phyloP scores from a whole-genome alignment of 2,797 vertebrate genomes.

The Gastrophryne carolinensis region DNA sequence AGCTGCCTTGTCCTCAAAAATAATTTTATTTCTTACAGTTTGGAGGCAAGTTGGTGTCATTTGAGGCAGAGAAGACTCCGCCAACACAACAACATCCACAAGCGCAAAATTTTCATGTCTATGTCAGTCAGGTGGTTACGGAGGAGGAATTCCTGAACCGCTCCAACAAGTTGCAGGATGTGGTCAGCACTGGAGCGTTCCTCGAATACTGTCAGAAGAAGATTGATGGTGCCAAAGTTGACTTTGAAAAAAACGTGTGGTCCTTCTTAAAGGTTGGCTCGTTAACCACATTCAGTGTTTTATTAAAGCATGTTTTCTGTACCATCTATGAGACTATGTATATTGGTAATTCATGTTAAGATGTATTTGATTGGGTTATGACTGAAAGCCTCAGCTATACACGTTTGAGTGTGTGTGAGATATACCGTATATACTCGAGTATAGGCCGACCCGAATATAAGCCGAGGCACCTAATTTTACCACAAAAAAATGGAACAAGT shows the following conservation, averaged over 20 bases:
- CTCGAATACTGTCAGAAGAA: conserved; percentile 87
- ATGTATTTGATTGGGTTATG: too few relatives aligned
- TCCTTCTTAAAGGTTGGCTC: conserved; percentile 88
- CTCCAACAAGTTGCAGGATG: conserved; percentile 84
- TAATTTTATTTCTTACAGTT: conserved; percentile 73
- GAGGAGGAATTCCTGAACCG: conserved; percentile 85
- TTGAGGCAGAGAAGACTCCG: conserved; percentile 73
- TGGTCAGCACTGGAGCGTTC: conserved; percentile 78
- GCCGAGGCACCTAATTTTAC: too few relatives aligned
- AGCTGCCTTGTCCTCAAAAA: too few relatives aligned
- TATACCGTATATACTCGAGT: too few relatives aligned
- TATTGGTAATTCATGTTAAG: too few relatives aligned
- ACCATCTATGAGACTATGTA: too few relatives aligned
- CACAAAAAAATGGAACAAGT: too few relatives aligned
- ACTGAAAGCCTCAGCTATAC: too few relatives aligned
- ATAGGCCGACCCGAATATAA: too few relatives aligned
- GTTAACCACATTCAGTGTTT: background rate
- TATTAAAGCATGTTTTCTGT: conserved; percentile 24
- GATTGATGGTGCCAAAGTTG: conserved; percentile 74
- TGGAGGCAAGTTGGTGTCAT: conserved; percentile 89
- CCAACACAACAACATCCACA: conserved; percentile 56
- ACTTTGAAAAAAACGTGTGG: conserved; percentile 91
- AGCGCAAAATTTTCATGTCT: conserved; percentile 72
- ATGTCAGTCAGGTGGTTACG: conserved; percentile 91
- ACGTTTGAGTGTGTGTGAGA: too few relatives aligned